Evolutionary conservation across 2,888 invertebrate species (phyloP), one percentile per base, ranked within the genome.

Genomic region (Parasteatoda lunata): DNA sequence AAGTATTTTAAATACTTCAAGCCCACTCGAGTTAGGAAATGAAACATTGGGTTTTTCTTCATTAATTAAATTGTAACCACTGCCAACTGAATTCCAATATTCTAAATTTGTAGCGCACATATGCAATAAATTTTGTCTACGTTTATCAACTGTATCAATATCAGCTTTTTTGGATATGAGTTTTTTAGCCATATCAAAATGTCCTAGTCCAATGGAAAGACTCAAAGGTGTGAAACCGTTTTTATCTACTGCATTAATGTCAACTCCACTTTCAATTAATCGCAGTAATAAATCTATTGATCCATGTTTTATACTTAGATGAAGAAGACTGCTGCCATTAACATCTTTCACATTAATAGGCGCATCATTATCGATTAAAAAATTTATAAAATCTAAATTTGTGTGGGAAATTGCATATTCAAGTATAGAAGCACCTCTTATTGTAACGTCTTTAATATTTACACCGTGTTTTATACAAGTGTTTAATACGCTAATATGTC

Each of bases 351-450:
- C 69, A 48, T 75, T 51, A 9, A 82, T 11, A 15, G 65, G n/a
- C 45, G 75, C 66, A n/a, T 47, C 13, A 64, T 77, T 64, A n/a
- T 66, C 51, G 13, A 77, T 15, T 47, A 77, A 48, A 47, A 66
- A 13, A 11, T 45, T 47, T 7, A 77, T 45, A 5, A 77, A 7
- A n/a, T 77, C 77, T 47, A 11, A 47, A 64, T 54, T 47, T 1
- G 65, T 51, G 11, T 47, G 13, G 4, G 6, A 0, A 45, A 48
- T 68, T 47, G 77, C 77, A 54, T 9, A 54, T 1, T 54, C 8
- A 7, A 54, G 11, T 9, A 54, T 1, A 11, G 7, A 9, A 7
- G 11, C 8, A 54, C 54, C 54, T 7, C 11, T 11, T 54, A 9
- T 11, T 9, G 54, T 54, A 1, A 7, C 11, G 3, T 54, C 11